Evolutionary conservation across 53 echinoderm and acorn worm genomes (phyloP), one percentile per base, ranked within the genome.

Genomic region (Echinarachnius parma): DNA sequence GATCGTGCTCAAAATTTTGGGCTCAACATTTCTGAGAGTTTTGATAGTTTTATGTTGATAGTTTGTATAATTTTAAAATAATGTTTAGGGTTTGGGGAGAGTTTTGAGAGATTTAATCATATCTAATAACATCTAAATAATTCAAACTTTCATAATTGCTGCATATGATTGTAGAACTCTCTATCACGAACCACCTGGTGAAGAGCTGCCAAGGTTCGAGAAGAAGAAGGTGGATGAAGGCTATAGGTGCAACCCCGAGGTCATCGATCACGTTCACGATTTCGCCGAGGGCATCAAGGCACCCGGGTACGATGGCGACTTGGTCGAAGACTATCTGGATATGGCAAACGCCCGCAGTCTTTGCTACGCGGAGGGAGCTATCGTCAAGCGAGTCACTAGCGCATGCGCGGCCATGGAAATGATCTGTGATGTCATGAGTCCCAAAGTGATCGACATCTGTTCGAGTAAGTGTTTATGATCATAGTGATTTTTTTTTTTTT

Each of bases 191-290:
- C 1, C 65, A 65, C n/a, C 65, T 65, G 0, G 46, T 27, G 39
- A 65, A 46, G 16, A 28, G 25, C 16, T 65, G 65, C 9, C 1
- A 1, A 46, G 65, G 2, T 65, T 46, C 46, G 27, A 9, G 0
- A 28, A 65, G 65, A 46, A 65, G 65, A 45, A 46, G 28, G 25
- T 9, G 22, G 65, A 29, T 9, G 65, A 65, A 19, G 65, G 65
- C 5, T 24, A 46, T 27, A 26, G 46, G 1, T 65, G 65, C 46
- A 28, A 65, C 46, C 28, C 44, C 5, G 65, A 65, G 47, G 65
- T 65, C 26, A 44, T 65, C 7, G 65, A 65, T 11, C 46, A 65
- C 24, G 46, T 65, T 2, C 65, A 65, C 65, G 65, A 65, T 20
- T 25, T 37, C 46, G 65, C 65, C 4, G 65, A 65, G 19, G 11